Evolutionary conservation across 2,888 invertebrate species (phyloP).

Genomic region (Tuta absoluta): DNA sequence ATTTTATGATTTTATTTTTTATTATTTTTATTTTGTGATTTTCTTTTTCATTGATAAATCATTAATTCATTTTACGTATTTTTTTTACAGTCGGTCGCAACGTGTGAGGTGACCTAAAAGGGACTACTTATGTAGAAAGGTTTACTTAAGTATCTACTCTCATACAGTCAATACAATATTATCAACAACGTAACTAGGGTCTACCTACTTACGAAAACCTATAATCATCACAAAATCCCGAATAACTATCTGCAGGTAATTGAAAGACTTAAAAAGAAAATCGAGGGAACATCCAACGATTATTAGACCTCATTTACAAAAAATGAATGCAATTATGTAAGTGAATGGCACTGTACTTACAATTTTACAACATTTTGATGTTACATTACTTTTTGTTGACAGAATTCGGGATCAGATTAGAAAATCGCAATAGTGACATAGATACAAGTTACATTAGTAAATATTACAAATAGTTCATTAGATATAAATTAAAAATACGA

Average conservation of each 20-base stretch:
- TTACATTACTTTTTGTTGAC: constrained; percentile 45
- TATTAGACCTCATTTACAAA: constrained; percentile 39
- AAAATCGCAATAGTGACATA: constrained; percentile 48
- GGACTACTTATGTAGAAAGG: constrained; percentile 71
- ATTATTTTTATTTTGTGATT: neutral
- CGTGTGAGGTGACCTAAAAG: constrained; percentile 68
- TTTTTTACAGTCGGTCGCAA: constrained; percentile 44
- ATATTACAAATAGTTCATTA: constrained; percentile 31
- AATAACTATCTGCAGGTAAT: constrained; percentile 45
- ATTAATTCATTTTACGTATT: constrained; percentile 45
- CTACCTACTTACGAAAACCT: constrained; percentile 72
- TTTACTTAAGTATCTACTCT: constrained; percentile 65
- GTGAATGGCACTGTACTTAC: constrained; percentile 49
- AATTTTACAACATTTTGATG: constrained; percentile 32
- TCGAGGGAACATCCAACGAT: constrained; percentile 29
- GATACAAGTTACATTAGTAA: constrained; percentile 37
- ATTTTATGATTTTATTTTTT: neutral
- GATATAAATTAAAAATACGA: constrained; percentile 42
- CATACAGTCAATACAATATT: constrained; percentile 65
- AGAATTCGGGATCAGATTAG: constrained; percentile 43
- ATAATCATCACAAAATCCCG: constrained; percentile 70
- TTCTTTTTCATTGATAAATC: neutral
- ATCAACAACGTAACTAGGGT: constrained; percentile 72
- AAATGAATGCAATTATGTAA: constrained; percentile 41
- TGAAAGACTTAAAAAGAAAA: constrained; percentile 57